phyloP scores from a whole-genome alignment of 2,113 vertebrate species.

The Sinocyclocheilus maitianheensis region DNA sequence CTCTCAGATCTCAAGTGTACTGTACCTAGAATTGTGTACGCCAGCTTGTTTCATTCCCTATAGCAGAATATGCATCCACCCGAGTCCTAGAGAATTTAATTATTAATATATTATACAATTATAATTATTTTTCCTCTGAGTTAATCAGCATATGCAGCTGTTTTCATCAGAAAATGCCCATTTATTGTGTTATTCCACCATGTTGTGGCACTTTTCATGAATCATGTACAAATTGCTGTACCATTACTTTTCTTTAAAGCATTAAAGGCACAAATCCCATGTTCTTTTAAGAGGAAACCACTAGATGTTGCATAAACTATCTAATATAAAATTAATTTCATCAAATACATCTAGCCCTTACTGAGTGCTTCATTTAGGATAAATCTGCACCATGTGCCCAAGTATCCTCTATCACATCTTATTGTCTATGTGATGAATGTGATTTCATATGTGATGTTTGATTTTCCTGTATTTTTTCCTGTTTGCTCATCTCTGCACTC shows the following conservation, averaged over 20 bases:
- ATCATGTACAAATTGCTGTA: no score
- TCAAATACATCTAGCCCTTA: background rate
- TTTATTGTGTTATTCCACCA: no score
- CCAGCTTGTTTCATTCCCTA: background rate
- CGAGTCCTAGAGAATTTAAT: background rate
- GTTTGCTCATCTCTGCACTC: slow-evolving; percentile 65
- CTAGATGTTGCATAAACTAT: background rate
- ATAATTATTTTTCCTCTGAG: background rate
- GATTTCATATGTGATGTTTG: background rate
- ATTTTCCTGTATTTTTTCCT: slow-evolving; percentile 24
- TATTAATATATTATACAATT: background rate
- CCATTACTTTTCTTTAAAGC: no score
- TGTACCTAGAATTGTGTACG: background rate
- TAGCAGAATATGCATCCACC: background rate
- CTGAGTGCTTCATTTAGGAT: background rate
- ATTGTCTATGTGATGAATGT: background rate
- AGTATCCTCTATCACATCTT: background rate
- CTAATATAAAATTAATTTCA: background rate
- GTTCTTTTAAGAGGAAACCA: background rate
- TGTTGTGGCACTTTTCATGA: no score
- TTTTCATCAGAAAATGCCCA: no score
- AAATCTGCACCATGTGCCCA: background rate
- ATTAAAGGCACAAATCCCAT: no score
- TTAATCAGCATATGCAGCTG: no score
- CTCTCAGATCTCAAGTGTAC: background rate